Percentiles rank a stretch among this genome's conserved stretches.
These are phyloP conservation scores for Rissa tridactyla DNA, from an alignment of 2,113 vertebrate genomes.

Conservation along the genomic window DNA sequence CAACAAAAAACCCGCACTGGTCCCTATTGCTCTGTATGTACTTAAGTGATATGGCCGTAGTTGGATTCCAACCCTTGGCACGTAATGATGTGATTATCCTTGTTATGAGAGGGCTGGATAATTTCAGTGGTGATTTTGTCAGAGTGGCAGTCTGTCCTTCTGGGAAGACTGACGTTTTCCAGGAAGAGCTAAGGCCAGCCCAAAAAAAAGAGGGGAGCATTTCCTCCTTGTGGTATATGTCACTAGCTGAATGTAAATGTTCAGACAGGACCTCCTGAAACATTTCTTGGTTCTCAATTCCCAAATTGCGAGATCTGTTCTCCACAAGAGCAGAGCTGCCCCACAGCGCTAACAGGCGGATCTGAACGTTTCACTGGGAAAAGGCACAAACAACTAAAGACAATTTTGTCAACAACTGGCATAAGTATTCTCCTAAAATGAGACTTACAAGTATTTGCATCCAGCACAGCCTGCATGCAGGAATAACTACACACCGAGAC, in stretches of 20 bases:
- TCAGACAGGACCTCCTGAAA: background rate
- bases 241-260: background rate
- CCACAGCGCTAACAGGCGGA: background rate
- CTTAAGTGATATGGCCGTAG: background rate
- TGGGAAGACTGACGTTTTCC: slow-evolving; percentile 20
- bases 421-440: background rate
- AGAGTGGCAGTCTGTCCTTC: slow-evolving; percentile 1
- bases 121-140: slow-evolving; percentile 26
- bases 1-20: background rate
- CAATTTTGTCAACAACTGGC: background rate
- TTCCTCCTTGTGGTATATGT: background rate
- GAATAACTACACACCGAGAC: background rate
- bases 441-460: background rate
- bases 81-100: background rate
- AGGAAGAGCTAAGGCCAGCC: background rate
- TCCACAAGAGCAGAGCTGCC: background rate
- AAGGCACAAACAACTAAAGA: background rate
- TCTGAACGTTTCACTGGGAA: background rate
- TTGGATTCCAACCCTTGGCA: background rate
- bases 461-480: background rate
- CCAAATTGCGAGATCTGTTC: background rate
- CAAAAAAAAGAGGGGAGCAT: background rate
- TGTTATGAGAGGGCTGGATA: background rate
- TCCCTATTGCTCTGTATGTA: background rate
- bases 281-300: background rate